phyloP scores from a whole-genome alignment of 2,888 invertebrate species.

The Amblyteles armatorius region DNA sequence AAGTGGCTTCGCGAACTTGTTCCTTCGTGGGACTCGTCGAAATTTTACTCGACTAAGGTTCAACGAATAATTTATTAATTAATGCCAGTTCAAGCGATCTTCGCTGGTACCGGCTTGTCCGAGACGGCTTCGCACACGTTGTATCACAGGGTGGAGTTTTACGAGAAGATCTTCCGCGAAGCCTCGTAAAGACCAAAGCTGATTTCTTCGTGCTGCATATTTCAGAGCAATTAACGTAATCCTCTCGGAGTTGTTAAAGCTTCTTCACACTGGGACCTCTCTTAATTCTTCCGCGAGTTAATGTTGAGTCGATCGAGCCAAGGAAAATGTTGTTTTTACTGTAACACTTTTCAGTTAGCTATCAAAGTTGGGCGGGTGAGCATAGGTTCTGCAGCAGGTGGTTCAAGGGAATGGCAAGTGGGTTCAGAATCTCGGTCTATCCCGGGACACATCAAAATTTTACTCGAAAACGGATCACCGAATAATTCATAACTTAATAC shows the following conservation, averaged over 20 bases:
- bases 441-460: neutral
- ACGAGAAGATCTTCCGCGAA: neutral
- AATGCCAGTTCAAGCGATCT: neutral
- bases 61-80: neutral
- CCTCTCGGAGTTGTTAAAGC: neutral
- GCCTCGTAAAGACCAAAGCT: neutral
- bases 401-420: too few relatives aligned
- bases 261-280: neutral
- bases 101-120: too few relatives aligned
- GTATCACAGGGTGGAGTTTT: neutral
- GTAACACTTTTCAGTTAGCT: too few relatives aligned
- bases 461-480: neutral
- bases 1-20: neutral
- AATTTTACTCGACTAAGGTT: neutral
- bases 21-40: neutral
- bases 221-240: neutral
- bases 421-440: too few relatives aligned
- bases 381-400: too few relatives aligned
- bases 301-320: neutral
- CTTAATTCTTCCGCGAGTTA: neutral
- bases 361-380: too few relatives aligned
- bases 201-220: neutral
- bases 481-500: neutral
- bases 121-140: too few relatives aligned
- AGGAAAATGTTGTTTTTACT: neutral